A percentile compares a stretch with the other conserved stretches of the same genome.
Conservation (phyloP, 2,113 vertebrate species). For the Strigops habroptila region DNA sequence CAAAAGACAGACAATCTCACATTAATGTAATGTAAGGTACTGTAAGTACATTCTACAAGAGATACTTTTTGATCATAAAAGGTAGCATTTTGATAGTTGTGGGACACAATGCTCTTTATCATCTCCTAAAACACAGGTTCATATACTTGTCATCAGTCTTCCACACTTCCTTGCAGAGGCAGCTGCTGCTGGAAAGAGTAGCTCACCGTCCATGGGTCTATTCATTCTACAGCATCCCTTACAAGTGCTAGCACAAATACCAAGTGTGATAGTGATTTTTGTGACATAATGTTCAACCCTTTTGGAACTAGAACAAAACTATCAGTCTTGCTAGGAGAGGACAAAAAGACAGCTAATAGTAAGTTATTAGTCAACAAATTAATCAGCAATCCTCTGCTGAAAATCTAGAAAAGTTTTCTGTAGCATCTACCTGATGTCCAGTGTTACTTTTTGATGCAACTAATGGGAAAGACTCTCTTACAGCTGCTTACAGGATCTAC, state of each 20-base stretch:
- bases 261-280: not conserved
- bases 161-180: not conserved
- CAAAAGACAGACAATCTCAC: not conserved
- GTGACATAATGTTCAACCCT: not conserved
- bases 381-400: not conserved
- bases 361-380: not conserved
- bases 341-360: not conserved
- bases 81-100: not conserved
- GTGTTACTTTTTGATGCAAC: not conserved
- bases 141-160: not conserved
- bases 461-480: not conserved
- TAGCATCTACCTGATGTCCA: not conserved
- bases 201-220: not conserved
- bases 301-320: not conserved
- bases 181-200: not conserved
- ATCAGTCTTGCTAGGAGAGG: not conserved
- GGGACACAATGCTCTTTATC: not conserved
- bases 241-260: not conserved
- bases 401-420: not conserved
- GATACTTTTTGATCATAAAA: not conserved
- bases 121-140: not conserved
- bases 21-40: not conserved
- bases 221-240: not conserved
- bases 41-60: not conserved
- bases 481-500: not conserved